phyloP scores from a whole-genome alignment of 2,113 vertebrate genomes.

The Sander vitreus region DNA sequence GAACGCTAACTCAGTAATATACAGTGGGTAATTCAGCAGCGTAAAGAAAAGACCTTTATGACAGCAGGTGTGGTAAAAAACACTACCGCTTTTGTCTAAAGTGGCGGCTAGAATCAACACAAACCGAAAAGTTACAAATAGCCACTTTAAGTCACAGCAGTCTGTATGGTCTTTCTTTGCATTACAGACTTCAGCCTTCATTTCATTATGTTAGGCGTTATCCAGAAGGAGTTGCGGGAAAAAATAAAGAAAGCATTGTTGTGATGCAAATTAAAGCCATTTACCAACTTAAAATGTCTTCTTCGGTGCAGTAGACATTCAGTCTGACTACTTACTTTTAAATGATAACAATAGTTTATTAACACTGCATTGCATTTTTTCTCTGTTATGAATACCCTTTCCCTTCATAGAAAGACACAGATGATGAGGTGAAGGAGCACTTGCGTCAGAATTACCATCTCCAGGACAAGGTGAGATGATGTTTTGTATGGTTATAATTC shows the following conservation, averaged over 20 bases:
- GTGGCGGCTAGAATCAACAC: too few relatives aligned
- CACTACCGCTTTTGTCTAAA: too few relatives aligned
- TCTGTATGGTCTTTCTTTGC: too few relatives aligned
- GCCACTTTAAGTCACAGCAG: too few relatives aligned
- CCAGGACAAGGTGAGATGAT: conserved; percentile 91
- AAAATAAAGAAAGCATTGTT: background rate
- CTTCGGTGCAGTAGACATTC: background rate
- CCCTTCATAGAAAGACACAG: conserved; percentile 92
- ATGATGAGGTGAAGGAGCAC: conserved; percentile 97
- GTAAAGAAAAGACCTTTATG: too few relatives aligned
- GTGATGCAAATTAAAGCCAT: background rate
- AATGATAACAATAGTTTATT: background rate
- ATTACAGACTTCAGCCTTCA: background rate
- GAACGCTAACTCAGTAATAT: too few relatives aligned
- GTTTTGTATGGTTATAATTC: background rate
- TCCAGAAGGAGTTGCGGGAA: background rate
- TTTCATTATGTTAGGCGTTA: background rate
- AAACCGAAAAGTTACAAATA: too few relatives aligned
- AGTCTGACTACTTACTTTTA: background rate
- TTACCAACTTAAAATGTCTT: too few relatives aligned
- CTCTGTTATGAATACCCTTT: background rate
- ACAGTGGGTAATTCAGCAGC: too few relatives aligned
- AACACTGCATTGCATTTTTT: background rate
- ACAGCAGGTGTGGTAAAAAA: too few relatives aligned
- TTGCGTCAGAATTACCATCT: conserved; percentile 94